These are phyloP conservation scores for Neoarius graeffei DNA, from an alignment of 2,113 vertebrate genomes.

Conservation along the genomic window DNA sequence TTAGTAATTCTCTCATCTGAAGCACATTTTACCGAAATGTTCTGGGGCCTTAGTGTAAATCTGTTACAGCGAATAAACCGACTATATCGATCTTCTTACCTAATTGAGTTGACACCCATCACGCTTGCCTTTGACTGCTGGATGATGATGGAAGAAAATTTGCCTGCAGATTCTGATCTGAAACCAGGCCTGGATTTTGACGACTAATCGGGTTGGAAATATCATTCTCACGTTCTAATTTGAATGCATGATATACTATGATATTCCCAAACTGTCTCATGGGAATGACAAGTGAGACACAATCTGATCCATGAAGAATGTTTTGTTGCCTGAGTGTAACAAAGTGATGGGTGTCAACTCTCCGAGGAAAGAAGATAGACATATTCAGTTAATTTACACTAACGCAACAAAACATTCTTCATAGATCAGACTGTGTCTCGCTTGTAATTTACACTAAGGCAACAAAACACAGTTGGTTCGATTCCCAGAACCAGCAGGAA, in stretches of 20 bases:
- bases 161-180: conserved; percentile 23
- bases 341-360: too few relatives aligned
- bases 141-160: conserved; percentile 6
- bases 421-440: too few relatives aligned
- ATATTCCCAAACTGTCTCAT: background rate
- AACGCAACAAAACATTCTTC: too few relatives aligned
- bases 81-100: conserved; percentile 22
- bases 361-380: too few relatives aligned
- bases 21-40: conserved; percentile 43
- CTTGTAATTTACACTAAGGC: too few relatives aligned
- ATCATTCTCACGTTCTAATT: background rate
- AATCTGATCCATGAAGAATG: too few relatives aligned
- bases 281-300: background rate
- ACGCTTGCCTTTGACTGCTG: conserved; percentile 2
- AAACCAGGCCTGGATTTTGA: conserved; percentile 13
- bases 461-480: too few relatives aligned
- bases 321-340: too few relatives aligned
- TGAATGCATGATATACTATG: background rate
- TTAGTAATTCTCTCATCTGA: conserved; percentile 27
- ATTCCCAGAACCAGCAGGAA: too few relatives aligned
- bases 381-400: too few relatives aligned
- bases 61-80: conserved; percentile 42
- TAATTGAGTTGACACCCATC: conserved; percentile 14
- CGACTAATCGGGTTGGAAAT: background rate
- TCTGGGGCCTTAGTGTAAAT: conserved; percentile 34